Evolutionary conservation across 2,888 invertebrate genomes (phyloP).

Genomic region (Poecilus cupreus): DNA sequence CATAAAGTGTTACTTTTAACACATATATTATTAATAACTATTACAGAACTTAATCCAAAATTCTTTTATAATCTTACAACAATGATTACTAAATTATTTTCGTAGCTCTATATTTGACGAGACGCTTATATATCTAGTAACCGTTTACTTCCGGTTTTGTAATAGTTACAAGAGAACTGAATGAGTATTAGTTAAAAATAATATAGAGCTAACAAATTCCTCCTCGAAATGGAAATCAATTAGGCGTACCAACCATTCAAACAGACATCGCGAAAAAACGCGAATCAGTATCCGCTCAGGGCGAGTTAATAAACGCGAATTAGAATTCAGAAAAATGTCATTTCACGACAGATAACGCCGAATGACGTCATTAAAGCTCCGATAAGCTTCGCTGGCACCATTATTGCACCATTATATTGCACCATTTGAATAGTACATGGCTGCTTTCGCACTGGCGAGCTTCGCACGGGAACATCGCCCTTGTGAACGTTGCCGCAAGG

Average conservation of each 20-base stretch:
- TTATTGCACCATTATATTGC: slow-evolving; percentile 69
- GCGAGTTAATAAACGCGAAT: slow-evolving; percentile 58
- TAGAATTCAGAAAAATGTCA: slow-evolving; percentile 65
- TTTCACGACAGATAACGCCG: slow-evolving; percentile 65
- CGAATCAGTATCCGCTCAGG: slow-evolving; percentile 31
- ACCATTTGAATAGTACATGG: slow-evolving; percentile 66
- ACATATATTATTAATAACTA: too few relatives aligned
- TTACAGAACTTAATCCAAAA: too few relatives aligned
- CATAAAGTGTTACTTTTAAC: too few relatives aligned
- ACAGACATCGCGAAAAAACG: neutral
- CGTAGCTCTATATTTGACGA: too few relatives aligned
- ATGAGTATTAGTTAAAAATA: too few relatives aligned
- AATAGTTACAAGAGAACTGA: too few relatives aligned
- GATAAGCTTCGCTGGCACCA: slow-evolving; percentile 67
- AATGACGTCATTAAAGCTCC: slow-evolving; percentile 67
- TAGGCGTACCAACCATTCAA: neutral
- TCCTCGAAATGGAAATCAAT: neutral
- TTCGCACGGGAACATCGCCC: neutral
- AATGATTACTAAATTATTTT: too few relatives aligned
- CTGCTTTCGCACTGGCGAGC: neutral
- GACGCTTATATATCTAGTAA: too few relatives aligned
- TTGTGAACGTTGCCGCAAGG: neutral
- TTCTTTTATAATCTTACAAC: too few relatives aligned
- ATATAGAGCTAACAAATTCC: neutral
- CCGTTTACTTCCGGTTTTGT: too few relatives aligned